These are phyloP conservation scores for Pogonomyrmex californicus DNA, from an alignment of 1,140 invertebrate genomes.

Conservation along the genomic window DNA sequence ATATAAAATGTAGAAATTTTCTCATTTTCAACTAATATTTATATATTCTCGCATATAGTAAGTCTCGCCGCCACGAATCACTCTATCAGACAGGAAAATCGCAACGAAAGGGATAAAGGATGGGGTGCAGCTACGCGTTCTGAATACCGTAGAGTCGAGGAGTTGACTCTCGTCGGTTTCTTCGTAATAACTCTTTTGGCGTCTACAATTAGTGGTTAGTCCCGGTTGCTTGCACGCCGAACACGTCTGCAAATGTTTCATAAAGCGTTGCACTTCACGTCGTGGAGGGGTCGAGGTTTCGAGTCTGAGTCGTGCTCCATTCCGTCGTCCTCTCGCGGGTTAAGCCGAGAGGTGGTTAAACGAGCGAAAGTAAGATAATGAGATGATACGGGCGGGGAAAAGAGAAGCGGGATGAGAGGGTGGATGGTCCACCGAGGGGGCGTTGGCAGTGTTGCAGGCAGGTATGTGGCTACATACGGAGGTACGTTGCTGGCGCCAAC, in stretches of 20 bases:
- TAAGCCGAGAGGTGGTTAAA: conserved; percentile 38
- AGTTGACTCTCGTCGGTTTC: conserved; percentile 51
- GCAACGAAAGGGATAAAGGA: not conserved
- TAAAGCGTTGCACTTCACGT: conserved; percentile 75
- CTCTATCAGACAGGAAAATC: conserved; percentile 22
- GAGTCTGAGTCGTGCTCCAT: conserved; percentile 18
- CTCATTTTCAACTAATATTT: not conserved
- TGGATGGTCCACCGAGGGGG: not conserved
- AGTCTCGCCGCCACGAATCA: not conserved
- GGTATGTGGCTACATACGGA: conserved; percentile 29
- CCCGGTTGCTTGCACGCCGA: conserved; percentile 69
- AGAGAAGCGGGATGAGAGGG: not conserved
- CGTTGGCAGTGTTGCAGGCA: not conserved
- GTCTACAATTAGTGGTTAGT: conserved; percentile 81
- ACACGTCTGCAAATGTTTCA: conserved; percentile 81
- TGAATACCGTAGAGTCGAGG: conserved; percentile 61
- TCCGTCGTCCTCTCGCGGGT: conserved; percentile 9
- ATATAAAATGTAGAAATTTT: conserved; percentile 20
- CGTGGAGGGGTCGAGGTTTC: not conserved
- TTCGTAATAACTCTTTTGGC: conserved; percentile 76
- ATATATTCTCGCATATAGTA: not conserved
- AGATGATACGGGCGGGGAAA: not conserved
- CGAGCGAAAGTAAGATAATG: conserved; percentile 38
- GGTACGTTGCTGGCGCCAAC: conserved; percentile 14
- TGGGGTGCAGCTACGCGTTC: conserved; percentile 36